Evolutionary conservation across 2,113 vertebrate genomes (phyloP), one percentile per base, ranked within the genome.

Genomic region (Sinocyclocheilus anshuiensis): DNA sequence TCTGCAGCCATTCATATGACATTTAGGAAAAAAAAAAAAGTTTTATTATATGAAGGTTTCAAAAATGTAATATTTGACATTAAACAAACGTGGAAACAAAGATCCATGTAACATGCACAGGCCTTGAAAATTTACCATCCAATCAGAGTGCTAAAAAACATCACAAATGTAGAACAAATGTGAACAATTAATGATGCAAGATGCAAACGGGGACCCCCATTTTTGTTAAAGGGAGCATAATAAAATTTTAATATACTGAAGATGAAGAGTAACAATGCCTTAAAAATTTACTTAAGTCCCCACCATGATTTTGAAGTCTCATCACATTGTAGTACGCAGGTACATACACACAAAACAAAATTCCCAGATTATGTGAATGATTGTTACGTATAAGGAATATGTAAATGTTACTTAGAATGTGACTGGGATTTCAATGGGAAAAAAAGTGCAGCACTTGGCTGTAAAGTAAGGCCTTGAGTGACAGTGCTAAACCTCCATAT

Each of bases 401-500:
- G 50, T 11, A 77, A 33, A 77, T n/a, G 20, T 59, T 33, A 29
- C 8, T 26, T 48, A 29, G 24, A 67, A 45, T 71, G 15, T 48
- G 10, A 86, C 5, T 22, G 55, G 57, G 50, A 48, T 71, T 5
- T 71, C 39, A 77, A n/a, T 10, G 74, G 20, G 71, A 74, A n/a
- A 11, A 12, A 42, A 20, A 72, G 9, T 77, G 10, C n/a, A 84
- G n/a, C 36, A 71, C 63, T 29, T 18, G 61, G 16, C 48, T 65
- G 13, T 63, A 48, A 9, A 50, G 11, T 42, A 39, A 79, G 84
- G 75, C 76, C 24, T 55, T 26, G 22, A 55, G 29, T 55, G 50
- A 86, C 42, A 42, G 84, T 42, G 63, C 48, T 18, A 69, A 71
- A 2, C 74, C 11, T 13, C 84, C 63, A 80, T 3, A 50, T 77